Conservation (phyloP, 1,140 invertebrate species). For the Muscidifurax raptorellus region DNA sequence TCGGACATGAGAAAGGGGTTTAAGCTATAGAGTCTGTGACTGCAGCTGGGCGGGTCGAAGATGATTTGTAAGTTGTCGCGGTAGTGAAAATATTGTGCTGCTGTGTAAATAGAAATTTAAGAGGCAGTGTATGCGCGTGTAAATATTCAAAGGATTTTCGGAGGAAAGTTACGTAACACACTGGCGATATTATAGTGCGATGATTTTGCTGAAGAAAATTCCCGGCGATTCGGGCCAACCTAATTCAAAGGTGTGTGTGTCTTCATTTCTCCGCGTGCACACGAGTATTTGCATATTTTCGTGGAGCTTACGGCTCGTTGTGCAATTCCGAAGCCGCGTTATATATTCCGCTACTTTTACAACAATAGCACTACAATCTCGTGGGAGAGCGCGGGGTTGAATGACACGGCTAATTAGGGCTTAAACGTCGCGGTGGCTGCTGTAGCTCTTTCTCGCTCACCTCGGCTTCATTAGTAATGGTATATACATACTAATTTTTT, state of each 20-base stretch:
- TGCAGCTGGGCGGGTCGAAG: too few species aligned
- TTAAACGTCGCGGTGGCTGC: background rate
- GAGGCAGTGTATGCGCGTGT: too few species aligned
- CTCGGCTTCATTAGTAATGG: background rate
- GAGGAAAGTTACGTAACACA: too few species aligned
- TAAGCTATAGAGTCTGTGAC: too few species aligned
- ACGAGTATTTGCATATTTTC: background rate
- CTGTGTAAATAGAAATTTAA: too few species aligned
- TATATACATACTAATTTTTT: background rate
- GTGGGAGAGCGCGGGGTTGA: background rate
- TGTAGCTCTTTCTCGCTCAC: background rate
- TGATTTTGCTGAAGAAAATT: background rate
- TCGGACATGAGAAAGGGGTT: background rate
- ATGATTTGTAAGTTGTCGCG: too few species aligned
- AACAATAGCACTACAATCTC: background rate
- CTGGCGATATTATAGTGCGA: background rate
- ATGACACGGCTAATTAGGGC: background rate
- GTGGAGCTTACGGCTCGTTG: background rate
- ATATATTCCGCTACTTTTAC: background rate
- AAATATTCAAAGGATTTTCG: too few species aligned
- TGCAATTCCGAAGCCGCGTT: background rate
- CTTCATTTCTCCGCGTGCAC: background rate
- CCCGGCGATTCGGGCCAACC: background rate
- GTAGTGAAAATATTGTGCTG: too few species aligned
- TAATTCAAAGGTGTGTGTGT: background rate